Conservation (phyloP, 2,888 invertebrate species). For the Cosmorhoe ocellata region DNA sequence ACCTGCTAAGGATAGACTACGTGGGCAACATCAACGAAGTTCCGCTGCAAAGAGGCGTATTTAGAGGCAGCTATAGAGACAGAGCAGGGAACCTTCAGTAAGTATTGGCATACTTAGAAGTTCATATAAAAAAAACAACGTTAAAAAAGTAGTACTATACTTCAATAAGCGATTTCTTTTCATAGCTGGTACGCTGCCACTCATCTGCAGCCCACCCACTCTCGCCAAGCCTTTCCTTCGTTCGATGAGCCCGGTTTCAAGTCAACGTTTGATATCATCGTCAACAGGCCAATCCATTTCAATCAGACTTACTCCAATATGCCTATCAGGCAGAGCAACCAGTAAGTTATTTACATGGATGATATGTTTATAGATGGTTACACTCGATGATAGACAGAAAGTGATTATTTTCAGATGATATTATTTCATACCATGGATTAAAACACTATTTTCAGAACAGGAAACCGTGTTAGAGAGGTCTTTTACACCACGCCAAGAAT, state of each 20-base stretch:
- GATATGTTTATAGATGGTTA: no score
- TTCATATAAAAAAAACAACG: no score
- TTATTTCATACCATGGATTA: no score
- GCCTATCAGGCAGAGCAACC: slow-evolving; percentile 40
- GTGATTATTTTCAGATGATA: no score
- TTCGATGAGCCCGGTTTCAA: slow-evolving; percentile 90
- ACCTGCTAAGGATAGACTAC: slow-evolving; percentile 54
- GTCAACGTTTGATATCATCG: slow-evolving; percentile 81
- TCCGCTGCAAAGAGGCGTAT: slow-evolving; percentile 69
- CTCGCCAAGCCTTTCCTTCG: slow-evolving; percentile 90
- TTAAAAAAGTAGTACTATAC: no score
- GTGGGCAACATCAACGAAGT: slow-evolving; percentile 74
- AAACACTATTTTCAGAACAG: slow-evolving; percentile 44
- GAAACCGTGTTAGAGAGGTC: slow-evolving; percentile 58
- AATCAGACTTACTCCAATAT: slow-evolving; percentile 67
- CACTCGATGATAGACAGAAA: no score
- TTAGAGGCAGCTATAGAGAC: slow-evolving; percentile 65
- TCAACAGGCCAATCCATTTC: slow-evolving; percentile 60
- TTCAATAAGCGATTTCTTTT: slow-evolving; percentile 4
- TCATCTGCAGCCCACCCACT: slow-evolving; percentile 90
- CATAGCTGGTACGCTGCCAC: slow-evolving; percentile 89
- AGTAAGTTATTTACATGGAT: slow-evolving; percentile 44
- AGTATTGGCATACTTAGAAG: slow-evolving; percentile 33
- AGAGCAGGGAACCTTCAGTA: slow-evolving; percentile 55
- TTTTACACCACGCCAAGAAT: slow-evolving; percentile 86